Evolutionary conservation across 2,888 invertebrate genomes (phyloP), one percentile per base, ranked within the genome.

Genomic region (Seira musarum): DNA sequence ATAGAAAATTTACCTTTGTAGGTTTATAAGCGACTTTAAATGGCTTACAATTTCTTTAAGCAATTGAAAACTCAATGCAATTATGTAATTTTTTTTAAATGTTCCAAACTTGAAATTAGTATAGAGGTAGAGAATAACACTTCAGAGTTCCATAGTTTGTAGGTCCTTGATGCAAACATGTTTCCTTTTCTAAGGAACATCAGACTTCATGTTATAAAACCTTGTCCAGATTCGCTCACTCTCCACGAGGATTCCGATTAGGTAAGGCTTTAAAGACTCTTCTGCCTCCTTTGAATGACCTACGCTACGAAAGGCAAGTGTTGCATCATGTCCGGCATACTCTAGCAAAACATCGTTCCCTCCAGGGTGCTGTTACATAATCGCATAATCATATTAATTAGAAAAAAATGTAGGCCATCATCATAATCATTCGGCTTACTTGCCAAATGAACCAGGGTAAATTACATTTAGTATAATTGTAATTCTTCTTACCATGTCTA

Each of bases 321-420:
- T 95, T 0, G 95, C 95, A 88, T 96, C 96, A 13, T 94, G 91
- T 0, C 96, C 96, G 0, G 95, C 96, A 88, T 95, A 93, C 87
- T 96, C 96, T 86, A 95, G 88, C 86, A 96, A 92, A 19, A 96
- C 91, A 83, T 96, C 95, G 13, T 91, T 91, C 6, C 96, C 96
- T 72, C 96, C 96, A 0, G 96, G 96, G 89, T 96, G 96, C 92
- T 94, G 88, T 3, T 89, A 89, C 87, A 88, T 85, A 87, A 85
- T 84, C 84, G 81, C 64, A 74, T 35, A 21, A 65, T 24, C n/a
- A 69, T 19, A 8, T 35, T 63, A 60, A 13, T 57, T n/a, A 10
- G n/a, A n/a, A n/a, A n/a, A 30, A 30, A 30, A 30, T 2, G 2
- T 30, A 30, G 30, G 30, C 30, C 2, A 30, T 30, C 30, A 30